A percentile compares a stretch with the other conserved stretches of the same genome.
Evolutionary conservation across 2,113 vertebrate species (phyloP).

Genomic region (Myotis lucifugus): DNA sequence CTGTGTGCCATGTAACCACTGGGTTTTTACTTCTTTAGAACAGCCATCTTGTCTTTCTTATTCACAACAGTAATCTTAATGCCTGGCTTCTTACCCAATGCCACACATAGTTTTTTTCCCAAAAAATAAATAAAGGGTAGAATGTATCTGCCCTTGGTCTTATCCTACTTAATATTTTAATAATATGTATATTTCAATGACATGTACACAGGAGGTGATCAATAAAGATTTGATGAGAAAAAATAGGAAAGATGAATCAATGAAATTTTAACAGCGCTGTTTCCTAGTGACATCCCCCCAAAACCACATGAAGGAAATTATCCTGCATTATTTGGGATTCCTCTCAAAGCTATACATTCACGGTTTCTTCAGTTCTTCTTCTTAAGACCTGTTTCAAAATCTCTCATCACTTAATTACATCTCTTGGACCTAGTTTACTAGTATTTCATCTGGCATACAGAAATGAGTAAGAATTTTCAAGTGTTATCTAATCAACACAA

Average conservation of each 20-base stretch:
- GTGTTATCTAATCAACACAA: background rate
- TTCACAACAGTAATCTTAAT: constrained; percentile 1
- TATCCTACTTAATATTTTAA: background rate
- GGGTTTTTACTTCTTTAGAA: background rate
- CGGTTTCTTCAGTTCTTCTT: background rate
- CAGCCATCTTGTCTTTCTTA: background rate
- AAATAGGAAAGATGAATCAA: background rate
- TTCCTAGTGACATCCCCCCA: background rate
- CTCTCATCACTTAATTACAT: background rate
- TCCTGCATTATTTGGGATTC: background rate
- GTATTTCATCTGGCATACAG: background rate
- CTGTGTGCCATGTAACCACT: background rate
- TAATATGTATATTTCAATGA: background rate
- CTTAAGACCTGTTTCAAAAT: constrained; percentile 4
- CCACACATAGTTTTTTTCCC: background rate
- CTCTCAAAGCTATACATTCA: constrained; percentile 13
- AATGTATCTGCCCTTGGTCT: background rate
- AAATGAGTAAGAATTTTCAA: background rate
- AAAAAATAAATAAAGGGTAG: background rate
- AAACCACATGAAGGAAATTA: background rate
- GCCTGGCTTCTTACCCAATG: background rate
- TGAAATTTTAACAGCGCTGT: constrained; percentile 1
- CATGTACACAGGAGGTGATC: background rate
- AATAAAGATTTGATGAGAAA: background rate
- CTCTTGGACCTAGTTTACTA: constrained; percentile 8